These are phyloP conservation scores for Unio pictorum DNA, from an alignment of 2,888 invertebrate genomes.

Conservation along the genomic window DNA sequence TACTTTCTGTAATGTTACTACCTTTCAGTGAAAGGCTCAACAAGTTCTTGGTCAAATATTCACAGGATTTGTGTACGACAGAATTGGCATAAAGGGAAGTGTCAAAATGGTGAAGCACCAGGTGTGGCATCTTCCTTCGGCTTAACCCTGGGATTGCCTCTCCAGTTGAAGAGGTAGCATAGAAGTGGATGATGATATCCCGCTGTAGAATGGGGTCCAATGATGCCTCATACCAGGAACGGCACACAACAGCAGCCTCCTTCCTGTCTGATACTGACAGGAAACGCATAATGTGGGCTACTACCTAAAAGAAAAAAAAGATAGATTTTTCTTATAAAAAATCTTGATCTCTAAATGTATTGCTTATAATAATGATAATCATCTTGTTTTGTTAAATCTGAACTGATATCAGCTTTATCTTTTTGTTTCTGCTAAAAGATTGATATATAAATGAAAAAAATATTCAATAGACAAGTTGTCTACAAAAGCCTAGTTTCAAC, in stretches of 20 bases:
- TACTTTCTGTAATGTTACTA: slow-evolving; percentile 62
- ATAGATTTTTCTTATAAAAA: not conserved
- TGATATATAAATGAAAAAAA: too few relatives aligned
- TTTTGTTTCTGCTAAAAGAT: too few relatives aligned
- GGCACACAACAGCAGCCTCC: slow-evolving; percentile 79
- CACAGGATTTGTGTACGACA: slow-evolving; percentile 53
- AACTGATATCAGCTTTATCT: too few relatives aligned
- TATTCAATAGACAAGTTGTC: too few relatives aligned
- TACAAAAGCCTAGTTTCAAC: too few relatives aligned
- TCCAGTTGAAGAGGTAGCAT: slow-evolving; percentile 38
- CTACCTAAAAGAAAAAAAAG: slow-evolving; percentile 51
- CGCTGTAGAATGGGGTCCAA: slow-evolving; percentile 77
- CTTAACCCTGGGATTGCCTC: slow-evolving; percentile 32
- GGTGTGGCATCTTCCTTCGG: slow-evolving; percentile 49
- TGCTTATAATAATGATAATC: too few relatives aligned
- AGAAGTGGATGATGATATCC: slow-evolving; percentile 74
- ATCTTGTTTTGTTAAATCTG: too few relatives aligned
- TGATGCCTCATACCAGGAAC: slow-evolving; percentile 80
- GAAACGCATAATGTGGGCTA: slow-evolving; percentile 64
- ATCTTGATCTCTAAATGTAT: too few relatives aligned
- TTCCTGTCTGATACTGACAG: slow-evolving; percentile 77
- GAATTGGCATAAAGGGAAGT: slow-evolving; percentile 45
- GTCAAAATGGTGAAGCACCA: slow-evolving; percentile 61
- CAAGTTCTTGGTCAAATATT: slow-evolving; percentile 49
- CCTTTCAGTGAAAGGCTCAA: slow-evolving; percentile 60